phyloP scores from a whole-genome alignment of 23 tunicate genomes.

The Trididemnum nubilum region DNA sequence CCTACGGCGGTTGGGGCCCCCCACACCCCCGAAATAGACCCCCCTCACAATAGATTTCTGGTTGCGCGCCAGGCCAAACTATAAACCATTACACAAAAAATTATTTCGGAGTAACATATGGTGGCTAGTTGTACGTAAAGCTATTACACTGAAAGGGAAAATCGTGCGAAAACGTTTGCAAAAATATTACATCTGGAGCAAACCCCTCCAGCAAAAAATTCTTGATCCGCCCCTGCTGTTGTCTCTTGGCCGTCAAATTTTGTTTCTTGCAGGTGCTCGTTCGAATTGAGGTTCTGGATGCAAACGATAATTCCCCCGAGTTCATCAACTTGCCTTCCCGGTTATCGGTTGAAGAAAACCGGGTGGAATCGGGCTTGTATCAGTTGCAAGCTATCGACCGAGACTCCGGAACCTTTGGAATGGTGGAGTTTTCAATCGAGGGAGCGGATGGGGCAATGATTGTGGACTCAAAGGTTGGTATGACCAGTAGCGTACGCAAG shows the following conservation, averaged over 20 bases:
- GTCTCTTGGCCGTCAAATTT: neutral
- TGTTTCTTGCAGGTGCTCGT: neutral
- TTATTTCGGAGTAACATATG: too few relatives aligned
- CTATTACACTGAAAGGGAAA: too few relatives aligned
- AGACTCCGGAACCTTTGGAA: slow-evolving; percentile 53
- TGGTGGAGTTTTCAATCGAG: slow-evolving; percentile 32
- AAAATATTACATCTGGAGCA: too few relatives aligned
- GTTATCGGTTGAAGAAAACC: slow-evolving; percentile 44
- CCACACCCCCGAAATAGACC: too few relatives aligned
- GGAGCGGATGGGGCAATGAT: slow-evolving; percentile 42
- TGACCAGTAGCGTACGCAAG: too few relatives aligned
- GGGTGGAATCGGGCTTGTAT: slow-evolving; percentile 27
- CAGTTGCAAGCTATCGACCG: slow-evolving; percentile 51
- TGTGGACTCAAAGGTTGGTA: slow-evolving; percentile 44
- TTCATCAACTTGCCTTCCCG: slow-evolving; percentile 35
- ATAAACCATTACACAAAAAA: too few relatives aligned
- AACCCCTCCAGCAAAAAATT: neutral
- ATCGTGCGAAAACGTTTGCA: too few relatives aligned
- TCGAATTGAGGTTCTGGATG: slow-evolving; percentile 25
- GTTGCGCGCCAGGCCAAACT: too few relatives aligned
- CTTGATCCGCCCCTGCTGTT: neutral
- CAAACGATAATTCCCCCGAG: slow-evolving; percentile 77
- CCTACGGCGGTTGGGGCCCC: too few relatives aligned
- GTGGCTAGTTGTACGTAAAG: too few relatives aligned
- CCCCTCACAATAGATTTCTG: too few relatives aligned